phyloP scores from a whole-genome alignment of 1,140 invertebrate genomes.

The Phenacoccus solenopsis region DNA sequence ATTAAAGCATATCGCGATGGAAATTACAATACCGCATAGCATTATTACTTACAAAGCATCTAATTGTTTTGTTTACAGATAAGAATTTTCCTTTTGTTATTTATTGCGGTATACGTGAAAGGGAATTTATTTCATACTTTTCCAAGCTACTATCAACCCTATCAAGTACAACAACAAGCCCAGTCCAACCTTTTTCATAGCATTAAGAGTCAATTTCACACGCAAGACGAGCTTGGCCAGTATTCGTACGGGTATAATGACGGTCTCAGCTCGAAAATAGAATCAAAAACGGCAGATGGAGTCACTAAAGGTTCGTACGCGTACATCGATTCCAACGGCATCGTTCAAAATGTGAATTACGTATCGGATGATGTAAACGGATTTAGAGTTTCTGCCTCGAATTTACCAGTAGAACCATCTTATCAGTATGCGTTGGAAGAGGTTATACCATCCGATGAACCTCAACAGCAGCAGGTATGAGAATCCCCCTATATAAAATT shows the following conservation, averaged over 20 bases:
- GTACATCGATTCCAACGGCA: constrained; percentile 50
- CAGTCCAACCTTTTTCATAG: constrained; percentile 27
- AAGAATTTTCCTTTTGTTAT: background rate
- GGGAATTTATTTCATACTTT: background rate
- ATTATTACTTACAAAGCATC: too few relatives aligned
- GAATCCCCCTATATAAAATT: too few relatives aligned
- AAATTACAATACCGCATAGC: too few relatives aligned
- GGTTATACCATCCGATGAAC: too few relatives aligned
- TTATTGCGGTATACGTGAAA: background rate
- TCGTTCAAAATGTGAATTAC: constrained; percentile 47
- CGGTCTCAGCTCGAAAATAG: constrained; percentile 47
- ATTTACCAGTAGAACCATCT: constrained; percentile 38
- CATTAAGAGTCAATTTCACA: constrained; percentile 38
- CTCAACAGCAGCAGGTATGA: background rate
- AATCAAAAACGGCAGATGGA: constrained; percentile 46
- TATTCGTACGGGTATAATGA: constrained; percentile 52
- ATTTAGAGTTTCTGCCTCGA: constrained; percentile 49
- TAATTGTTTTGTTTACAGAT: background rate
- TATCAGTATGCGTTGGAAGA: constrained; percentile 22
- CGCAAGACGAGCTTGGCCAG: constrained; percentile 48
- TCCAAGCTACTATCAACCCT: background rate
- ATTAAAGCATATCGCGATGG: too few relatives aligned
- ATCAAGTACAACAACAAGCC: constrained; percentile 20
- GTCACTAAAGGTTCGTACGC: constrained; percentile 49
- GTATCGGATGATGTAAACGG: constrained; percentile 43